phyloP scores from a whole-genome alignment of 2,113 vertebrate genomes.

The Pseudorasbora parva region DNA sequence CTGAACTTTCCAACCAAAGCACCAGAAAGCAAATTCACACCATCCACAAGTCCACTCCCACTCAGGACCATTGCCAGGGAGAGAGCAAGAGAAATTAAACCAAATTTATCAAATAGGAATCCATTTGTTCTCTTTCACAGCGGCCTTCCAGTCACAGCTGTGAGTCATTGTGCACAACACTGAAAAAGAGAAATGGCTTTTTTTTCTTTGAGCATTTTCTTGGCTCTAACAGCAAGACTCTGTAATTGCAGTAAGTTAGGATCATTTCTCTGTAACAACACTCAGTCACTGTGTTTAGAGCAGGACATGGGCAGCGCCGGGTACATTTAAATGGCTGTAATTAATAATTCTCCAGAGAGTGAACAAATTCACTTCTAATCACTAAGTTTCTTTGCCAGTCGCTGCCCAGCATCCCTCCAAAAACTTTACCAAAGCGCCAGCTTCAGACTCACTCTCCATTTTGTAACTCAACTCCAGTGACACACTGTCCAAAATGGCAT shows the following conservation, averaged over 20 bases:
- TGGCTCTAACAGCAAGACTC: conserved; percentile 36
- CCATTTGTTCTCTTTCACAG: conserved; percentile 16
- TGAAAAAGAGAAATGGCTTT: conserved; percentile 27
- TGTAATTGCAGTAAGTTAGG: conserved; percentile 58
- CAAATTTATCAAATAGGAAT: conserved; percentile 12
- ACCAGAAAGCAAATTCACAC: conserved; percentile 25
- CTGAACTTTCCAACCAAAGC: conserved; percentile 34
- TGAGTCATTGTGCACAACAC: conserved; percentile 42
- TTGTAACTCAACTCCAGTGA: background rate
- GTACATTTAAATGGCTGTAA: conserved; percentile 56
- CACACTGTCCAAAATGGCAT: conserved; percentile 8
- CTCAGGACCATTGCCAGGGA: conserved; percentile 9
- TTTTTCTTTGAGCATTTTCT: conserved; percentile 27
- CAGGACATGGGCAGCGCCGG: conserved; percentile 36
- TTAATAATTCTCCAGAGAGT: conserved; percentile 58
- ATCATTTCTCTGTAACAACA: conserved; percentile 48
- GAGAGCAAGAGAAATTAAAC: conserved; percentile 16
- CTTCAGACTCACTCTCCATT: conserved; percentile 7
- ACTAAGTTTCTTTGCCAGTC: conserved; percentile 37
- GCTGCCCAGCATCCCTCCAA: conserved; percentile 18
- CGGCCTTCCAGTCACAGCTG: conserved; percentile 48
- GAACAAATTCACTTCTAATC: conserved; percentile 59
- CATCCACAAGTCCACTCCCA: background rate
- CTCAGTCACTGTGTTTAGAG: conserved; percentile 15
- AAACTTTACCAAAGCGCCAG: background rate